Evolutionary conservation across 2,888 invertebrate genomes (phyloP), one percentile per base, ranked within the genome.

Genomic region (Drosophila borborema): DNA sequence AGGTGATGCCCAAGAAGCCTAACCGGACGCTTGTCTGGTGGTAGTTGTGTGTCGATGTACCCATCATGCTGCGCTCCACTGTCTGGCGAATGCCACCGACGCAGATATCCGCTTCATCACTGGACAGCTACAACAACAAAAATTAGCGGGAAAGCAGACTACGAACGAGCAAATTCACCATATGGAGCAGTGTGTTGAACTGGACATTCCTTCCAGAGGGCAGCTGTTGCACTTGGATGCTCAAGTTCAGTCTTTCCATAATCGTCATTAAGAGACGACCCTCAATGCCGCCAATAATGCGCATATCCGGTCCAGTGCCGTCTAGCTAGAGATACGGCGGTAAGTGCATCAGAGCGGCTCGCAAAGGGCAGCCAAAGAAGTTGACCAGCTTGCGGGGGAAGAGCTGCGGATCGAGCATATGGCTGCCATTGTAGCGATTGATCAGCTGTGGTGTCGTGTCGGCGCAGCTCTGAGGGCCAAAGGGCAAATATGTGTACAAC

Each of bases 401-500:
- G 1, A 91, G 40, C 0, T 53, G 63, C 0, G 73, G 49, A n/a
- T 77, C 46, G 9, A 69, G 28, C 54, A 91, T 64, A 2, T 48
- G 59, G 6, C 61, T 74, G 8, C 82, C 86, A 53, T 77, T 72
- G 41, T 74, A 91, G 12, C 71, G 80, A 69, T 89, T 90, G 49
- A 90, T 80, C 4, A 80, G 70, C 14, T 70, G 71, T 0, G 89
- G 82, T 34, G 68, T 66, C 49, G 76, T 74, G 12, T 82, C 61
- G 0, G 64, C 43, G 5, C 90, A 86, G 14, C 81, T 73, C 0
- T 68, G 54, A 3, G 59, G 56, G 0, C 79, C 74, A 18, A 79
- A 91, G 0, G 92, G 92, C 46, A 77, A 81, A 58, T 91, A 92
- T 0, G 90, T 90, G 28, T 89, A 92, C 23, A 92, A 36, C 5